Conservation (phyloP, 2,797 vertebrate species). For the Columba guinea region DNA sequence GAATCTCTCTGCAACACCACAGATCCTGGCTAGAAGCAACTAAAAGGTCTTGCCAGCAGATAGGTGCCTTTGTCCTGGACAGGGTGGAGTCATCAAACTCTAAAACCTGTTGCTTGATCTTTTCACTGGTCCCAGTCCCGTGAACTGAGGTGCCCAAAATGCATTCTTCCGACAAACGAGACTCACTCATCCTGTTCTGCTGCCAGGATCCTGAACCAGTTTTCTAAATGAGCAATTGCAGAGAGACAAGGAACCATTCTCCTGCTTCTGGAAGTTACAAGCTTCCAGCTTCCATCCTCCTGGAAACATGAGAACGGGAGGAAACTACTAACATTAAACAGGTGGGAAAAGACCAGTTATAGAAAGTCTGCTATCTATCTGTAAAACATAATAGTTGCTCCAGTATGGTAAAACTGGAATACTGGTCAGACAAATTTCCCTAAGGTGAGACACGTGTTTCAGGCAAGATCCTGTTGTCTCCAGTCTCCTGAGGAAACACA, state of each 20-base stretch:
- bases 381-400: background rate
- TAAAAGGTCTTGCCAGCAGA: background rate
- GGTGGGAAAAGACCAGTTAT: background rate
- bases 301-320: background rate
- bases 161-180: background rate
- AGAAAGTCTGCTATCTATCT: background rate
- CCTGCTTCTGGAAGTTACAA: background rate
- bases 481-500: background rate
- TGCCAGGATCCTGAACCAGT: background rate
- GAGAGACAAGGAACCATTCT: background rate
- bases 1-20: background rate
- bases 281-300: background rate
- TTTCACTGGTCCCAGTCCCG: background rate
- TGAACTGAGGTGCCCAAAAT: background rate
- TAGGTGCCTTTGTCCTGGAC: background rate
- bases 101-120: background rate
- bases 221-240: background rate
- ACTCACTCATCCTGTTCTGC: background rate
- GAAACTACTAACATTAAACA: background rate
- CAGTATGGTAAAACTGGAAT: background rate
- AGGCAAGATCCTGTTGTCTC: background rate
- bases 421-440: background rate
- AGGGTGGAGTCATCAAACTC: background rate
- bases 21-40: background rate
- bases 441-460: fast-evolving